These are phyloP conservation scores for Eurypyga helias DNA, from an alignment of 2,113 vertebrate genomes.

Conservation along the genomic window DNA sequence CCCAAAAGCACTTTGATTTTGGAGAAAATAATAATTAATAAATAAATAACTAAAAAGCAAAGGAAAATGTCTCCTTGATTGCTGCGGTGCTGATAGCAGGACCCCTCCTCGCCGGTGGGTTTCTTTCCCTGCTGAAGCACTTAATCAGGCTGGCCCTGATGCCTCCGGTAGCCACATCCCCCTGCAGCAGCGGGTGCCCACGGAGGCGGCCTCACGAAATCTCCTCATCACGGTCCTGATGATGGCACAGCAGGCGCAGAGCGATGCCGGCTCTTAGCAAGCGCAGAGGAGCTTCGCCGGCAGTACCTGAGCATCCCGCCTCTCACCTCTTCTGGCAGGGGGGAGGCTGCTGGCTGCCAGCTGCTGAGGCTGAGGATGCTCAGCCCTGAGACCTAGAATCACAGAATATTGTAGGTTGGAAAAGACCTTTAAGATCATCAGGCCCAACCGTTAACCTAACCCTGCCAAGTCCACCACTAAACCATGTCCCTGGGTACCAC, in stretches of 20 bases:
- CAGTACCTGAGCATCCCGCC: neutral
- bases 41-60: neutral
- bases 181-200: neutral
- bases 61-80: conserved; percentile 35
- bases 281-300: fast-evolving
- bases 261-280: neutral
- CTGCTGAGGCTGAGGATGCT: neutral
- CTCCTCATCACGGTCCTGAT: conserved; percentile 40
- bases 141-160: neutral
- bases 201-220: neutral
- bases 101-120: neutral
- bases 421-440: no score
- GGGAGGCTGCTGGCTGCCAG: neutral
- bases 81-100: neutral
- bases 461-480: no score
- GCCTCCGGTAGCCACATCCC: neutral
- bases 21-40: neutral
- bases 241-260: neutral
- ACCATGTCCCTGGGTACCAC: no score
- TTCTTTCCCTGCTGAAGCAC: neutral
- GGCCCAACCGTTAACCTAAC: no score
- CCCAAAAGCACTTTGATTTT: neutral
- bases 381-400: fast-evolving
- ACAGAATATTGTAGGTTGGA: no score
- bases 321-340: fast-evolving